Base-by-base conservation (phyloP, 2,888 invertebrate species). In the Ceriagrion tenellum region DNA sequence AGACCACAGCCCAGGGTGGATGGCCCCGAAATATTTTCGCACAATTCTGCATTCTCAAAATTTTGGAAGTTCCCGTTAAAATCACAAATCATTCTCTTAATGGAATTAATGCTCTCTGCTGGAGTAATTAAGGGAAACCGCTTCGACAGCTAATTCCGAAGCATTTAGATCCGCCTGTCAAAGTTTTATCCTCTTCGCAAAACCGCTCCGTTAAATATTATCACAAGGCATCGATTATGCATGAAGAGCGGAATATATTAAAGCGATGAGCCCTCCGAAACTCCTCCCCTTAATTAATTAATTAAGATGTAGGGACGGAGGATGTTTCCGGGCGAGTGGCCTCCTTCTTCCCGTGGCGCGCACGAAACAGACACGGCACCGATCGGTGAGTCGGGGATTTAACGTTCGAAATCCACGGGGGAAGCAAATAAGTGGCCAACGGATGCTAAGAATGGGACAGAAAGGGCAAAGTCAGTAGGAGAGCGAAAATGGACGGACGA, bases 141-240 rank as follows among this genome's bases (percentile, higher is more conserved):
- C 81, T 81, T 81, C 81, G 81, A 81, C 35, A 81, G 81, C 81
- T 81, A 35, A 35, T 81, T 81, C 81, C 30, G 81, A 81, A 35
- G 35, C 81, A 81, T 35, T 81, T 35, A 35, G 81, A 81, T 81
- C 81, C 81, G 26, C 69, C n/a, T 26, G 69, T 69, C 69, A 69
- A 81, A 35, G 81, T 35, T 35, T 18, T 16, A 81, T 81, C 30
- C 81, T n/a, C 69, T 35, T 81, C 81, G 81, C 0, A 30, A 81
- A 81, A 2, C 81, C 30, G 81, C 81, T 35, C 2, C 81, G 35
- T 81, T 81, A 30, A 81, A 81, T 81, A 35, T 81, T 81, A 81
- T 35, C 81, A 81, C 35, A 81, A 81, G 81, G n/a, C 81, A 35
- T 81, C 35, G 81, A 81, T 35, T 30, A 81, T 81, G 81, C 35